Evolutionary conservation across 2,113 vertebrate genomes (phyloP), one percentile per base, ranked within the genome.

Genomic region (Coptodon bakossiorum): DNA sequence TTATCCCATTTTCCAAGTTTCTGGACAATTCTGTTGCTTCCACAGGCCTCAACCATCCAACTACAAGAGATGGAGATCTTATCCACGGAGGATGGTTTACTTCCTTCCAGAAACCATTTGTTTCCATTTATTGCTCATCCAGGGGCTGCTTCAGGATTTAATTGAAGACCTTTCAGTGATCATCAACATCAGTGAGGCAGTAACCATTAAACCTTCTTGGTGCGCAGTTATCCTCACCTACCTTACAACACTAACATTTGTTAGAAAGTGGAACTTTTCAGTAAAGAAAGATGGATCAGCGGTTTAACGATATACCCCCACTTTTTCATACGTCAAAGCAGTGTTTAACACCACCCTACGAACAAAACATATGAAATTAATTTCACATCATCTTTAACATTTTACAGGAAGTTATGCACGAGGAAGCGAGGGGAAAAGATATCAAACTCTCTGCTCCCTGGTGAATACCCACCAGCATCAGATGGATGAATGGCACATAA

Each of bases 161-260:
- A 94, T 91, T 89, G 88, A 88, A 66, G 24, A 22, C 66, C 17
- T 90, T 84, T 57, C 17, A 79, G 66, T 59, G 48, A 82, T 71
- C 27, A 61, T 61, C 59, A 34, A 34, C 5, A n/a, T 56, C n/a
- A 52, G 81, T 43, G 80, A 63, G n/a, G 54, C n/a, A 56, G 9
- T 5, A 48, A 6, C 71, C 38, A 9, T 24, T 68, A 71, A 81
- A 12, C 52, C 6, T 59, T 19, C 22, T 8, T 63, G 79, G 40
- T 24, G 1, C 10, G 3, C 24, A 78, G 84, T 31, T 59, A 61
- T 27, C 14, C 22, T 31, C 48, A 7, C 16, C 40, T 73, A 22
- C 14, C 9, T 45, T 73, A 73, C 40, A 27, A 73, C 68, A 45
- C 22, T 45, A 73, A 17, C 40, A 48, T 48, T 45, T 73, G 22